Conservation (phyloP, 2,797 vertebrate genomes). For the Xenopus petersii region DNA sequence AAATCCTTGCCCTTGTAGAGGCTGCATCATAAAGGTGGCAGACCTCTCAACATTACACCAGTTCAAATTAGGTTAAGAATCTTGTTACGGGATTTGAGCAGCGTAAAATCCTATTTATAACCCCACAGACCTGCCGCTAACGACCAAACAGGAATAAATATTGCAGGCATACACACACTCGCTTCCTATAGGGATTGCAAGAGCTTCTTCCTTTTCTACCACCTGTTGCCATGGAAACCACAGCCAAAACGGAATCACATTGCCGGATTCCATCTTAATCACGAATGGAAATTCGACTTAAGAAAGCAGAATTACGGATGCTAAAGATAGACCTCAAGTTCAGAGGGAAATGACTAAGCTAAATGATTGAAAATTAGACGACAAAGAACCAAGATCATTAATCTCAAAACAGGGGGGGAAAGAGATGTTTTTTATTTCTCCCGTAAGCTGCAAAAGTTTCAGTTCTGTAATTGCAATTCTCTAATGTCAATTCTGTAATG, state of each 20-base stretch:
- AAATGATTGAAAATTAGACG: conserved; percentile 27
- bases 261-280: conserved; percentile 22
- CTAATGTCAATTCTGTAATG: too few species aligned
- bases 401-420: conserved; percentile 21
- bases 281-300: conserved; percentile 36
- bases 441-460: too few species aligned
- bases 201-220: conserved; percentile 22
- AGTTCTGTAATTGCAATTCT: too few species aligned
- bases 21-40: neutral
- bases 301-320: conserved; percentile 23
- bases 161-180: neutral
- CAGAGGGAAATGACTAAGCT: conserved; percentile 16
- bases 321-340: conserved; percentile 17
- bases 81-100: neutral
- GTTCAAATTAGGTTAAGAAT: neutral
- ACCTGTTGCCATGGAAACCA: conserved; percentile 26
- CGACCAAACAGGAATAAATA: conserved; percentile 15
- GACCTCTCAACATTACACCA: neutral
- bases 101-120: conserved; percentile 15
- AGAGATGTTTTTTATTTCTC: too few species aligned
- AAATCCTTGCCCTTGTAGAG: neutral
- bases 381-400: conserved; percentile 17
- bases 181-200: conserved; percentile 6
- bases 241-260: conserved; percentile 4
- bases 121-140: neutral